Base-by-base conservation (phyloP, 1,140 invertebrate genomes). In the Macrobrachium rosenbergii region DNA sequence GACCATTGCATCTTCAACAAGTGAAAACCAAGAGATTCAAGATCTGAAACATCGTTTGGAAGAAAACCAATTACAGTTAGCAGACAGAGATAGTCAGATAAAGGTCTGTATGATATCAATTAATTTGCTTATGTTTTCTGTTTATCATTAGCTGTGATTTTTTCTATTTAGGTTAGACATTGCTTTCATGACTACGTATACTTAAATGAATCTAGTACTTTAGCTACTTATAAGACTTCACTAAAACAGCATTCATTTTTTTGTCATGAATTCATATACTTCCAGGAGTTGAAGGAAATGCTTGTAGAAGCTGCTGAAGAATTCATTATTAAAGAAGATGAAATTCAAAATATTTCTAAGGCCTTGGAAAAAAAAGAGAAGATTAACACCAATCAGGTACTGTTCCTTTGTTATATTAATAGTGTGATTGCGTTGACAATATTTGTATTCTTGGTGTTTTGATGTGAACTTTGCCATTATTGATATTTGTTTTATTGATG, bases 271-370 rank as follows among this genome's bases (percentile, higher is more conserved):
- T 72, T 43, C 12, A 69, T 72, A 8, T 64, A 16, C 21, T 75
- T 37, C 10, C 82, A 81, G 77, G 77, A 64, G 10, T 60, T 63
- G 19, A 28, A 67, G 60, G 85, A 87, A 63, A 83, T 83, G 85
- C 67, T 82, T 23, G 77, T 83, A 10, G 85, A 87, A 67, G 76
- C 77, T 43, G 85, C 85, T 21, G 81, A 73, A 37, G 67, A 52
- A 19, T 76, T 76, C 43, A 76, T 23, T 21, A 60, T 59, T 19
- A 84, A 84, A 58, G 64, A 84, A 58, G 21, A 84, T 58, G 82
- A 84, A 75, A 73, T 76, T 83, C 67, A 52, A 21, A 17, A 76
- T 60, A 83, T 76, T 80, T 7, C 37, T 16, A 72, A 28, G 10
- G 23, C 69, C 14, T 43, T 72, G 23, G 21, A 72, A 8, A 17